Evolutionary conservation across 2,113 vertebrate species (phyloP).

Genomic region (Stomatorhinus ivindoensis): DNA sequence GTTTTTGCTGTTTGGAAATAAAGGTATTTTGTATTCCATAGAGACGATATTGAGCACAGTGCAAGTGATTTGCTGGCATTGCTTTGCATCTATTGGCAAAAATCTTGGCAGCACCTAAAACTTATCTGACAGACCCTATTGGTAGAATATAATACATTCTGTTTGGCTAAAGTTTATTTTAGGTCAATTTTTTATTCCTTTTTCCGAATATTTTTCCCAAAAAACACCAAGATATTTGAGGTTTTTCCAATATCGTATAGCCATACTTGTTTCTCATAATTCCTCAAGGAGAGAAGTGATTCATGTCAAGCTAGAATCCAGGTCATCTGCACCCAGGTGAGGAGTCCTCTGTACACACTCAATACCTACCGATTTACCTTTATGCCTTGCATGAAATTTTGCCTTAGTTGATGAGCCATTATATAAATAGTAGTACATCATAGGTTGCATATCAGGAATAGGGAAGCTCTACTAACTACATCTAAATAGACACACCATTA

Average conservation of each 20-base stretch:
- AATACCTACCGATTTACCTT: background rate
- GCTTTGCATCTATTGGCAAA: background rate
- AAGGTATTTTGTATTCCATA: background rate
- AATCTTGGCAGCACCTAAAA: background rate
- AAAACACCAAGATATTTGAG: background rate
- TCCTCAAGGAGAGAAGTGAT: background rate
- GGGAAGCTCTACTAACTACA: background rate
- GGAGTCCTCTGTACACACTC: background rate
- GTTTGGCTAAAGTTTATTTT: background rate
- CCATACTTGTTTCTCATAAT: background rate
- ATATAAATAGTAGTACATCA: background rate
- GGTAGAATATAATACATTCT: background rate
- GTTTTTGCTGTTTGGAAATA: background rate
- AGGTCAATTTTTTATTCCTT: background rate
- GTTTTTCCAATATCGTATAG: background rate
- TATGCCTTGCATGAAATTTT: background rate
- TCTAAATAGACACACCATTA: background rate
- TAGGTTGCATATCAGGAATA: background rate
- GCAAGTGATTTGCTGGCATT: background rate
- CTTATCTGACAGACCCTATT: background rate
- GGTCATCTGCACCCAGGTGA: background rate
- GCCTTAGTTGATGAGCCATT: background rate
- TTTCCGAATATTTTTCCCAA: background rate
- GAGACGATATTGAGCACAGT: too few species aligned
- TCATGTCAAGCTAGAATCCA: background rate